Evolutionary conservation across 1,140 invertebrate species (phyloP).

Genomic region (Listronotus oregonensis): DNA sequence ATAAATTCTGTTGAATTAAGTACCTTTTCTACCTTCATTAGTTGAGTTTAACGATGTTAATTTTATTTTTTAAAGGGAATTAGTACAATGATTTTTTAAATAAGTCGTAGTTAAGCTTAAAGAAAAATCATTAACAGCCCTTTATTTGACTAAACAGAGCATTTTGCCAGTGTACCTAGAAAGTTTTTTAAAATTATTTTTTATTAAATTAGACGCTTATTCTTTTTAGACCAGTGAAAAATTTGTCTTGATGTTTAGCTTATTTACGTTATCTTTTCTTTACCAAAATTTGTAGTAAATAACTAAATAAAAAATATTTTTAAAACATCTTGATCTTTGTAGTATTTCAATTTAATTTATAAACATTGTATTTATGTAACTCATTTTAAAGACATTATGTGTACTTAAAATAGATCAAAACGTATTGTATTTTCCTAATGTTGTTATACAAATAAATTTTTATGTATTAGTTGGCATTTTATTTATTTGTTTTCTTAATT

Average conservation of each 20-base stretch:
- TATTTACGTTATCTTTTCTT: too few relatives aligned
- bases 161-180: background rate
- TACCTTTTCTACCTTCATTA: conserved; percentile 46
- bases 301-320: too few relatives aligned
- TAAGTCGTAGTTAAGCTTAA: background rate
- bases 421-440: conserved; percentile 46
- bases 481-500: background rate
- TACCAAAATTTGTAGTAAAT: too few relatives aligned
- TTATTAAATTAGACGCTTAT: too few relatives aligned
- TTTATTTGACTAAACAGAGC: conserved; percentile 20
- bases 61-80: conserved; percentile 4
- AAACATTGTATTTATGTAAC: conserved; percentile 41
- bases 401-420: conserved; percentile 45
- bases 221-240: too few relatives aligned
- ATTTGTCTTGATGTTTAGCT: too few relatives aligned
- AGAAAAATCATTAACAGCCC: background rate
- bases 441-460: conserved; percentile 50
- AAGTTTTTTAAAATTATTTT: too few relatives aligned
- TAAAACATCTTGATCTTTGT: too few relatives aligned
- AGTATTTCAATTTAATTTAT: conserved; percentile 40
- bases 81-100: too few relatives aligned
- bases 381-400: conserved; percentile 35
- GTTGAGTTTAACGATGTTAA: conserved; percentile 29
- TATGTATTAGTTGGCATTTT: conserved; percentile 8
- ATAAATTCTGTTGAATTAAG: conserved; percentile 35